Conservation (phyloP, 2,797 vertebrate species). For the Melanotaenia parkinsoni region DNA sequence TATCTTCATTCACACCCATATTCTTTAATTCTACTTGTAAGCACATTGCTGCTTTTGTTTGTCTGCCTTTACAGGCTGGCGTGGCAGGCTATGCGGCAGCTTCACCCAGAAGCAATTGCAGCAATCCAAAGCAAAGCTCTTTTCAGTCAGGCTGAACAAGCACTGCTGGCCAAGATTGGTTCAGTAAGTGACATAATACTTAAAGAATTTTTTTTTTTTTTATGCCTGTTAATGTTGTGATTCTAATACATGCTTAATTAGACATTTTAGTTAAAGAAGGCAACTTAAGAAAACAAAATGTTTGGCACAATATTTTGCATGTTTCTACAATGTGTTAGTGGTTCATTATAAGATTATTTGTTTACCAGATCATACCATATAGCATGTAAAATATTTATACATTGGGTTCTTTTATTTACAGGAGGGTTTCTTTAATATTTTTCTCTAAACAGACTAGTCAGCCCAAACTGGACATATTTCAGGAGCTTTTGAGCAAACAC, state of each 20-base stretch:
- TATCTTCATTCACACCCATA: background rate
- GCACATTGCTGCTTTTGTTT: slow-evolving; percentile 6
- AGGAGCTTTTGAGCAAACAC: slow-evolving; percentile 92
- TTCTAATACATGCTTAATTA: background rate
- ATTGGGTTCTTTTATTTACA: slow-evolving; percentile 12
- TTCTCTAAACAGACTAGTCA: slow-evolving; percentile 86
- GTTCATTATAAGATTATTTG: background rate
- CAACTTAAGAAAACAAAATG: background rate
- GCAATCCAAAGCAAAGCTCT: slow-evolving; percentile 96
- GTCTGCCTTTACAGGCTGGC: slow-evolving; percentile 78
- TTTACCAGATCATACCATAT: background rate
- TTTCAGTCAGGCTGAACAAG: slow-evolving; percentile 93
- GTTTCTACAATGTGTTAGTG: background rate
- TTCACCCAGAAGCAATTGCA: slow-evolving; percentile 95
- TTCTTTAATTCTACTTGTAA: background rate
- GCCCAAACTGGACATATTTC: slow-evolving; percentile 93
- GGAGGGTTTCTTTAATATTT: slow-evolving; percentile 16
- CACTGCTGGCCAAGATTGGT: slow-evolving; percentile 89
- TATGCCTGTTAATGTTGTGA: background rate
- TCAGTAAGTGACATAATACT: slow-evolving; percentile 83
- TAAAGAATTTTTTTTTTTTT: background rate
- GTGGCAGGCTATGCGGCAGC: slow-evolving; percentile 96
- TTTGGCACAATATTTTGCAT: background rate
- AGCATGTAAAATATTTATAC: background rate
- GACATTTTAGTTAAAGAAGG: background rate